These are phyloP conservation scores for Mustelus asterias DNA, from an alignment of 2,113 vertebrate species.

Conservation along the genomic window DNA sequence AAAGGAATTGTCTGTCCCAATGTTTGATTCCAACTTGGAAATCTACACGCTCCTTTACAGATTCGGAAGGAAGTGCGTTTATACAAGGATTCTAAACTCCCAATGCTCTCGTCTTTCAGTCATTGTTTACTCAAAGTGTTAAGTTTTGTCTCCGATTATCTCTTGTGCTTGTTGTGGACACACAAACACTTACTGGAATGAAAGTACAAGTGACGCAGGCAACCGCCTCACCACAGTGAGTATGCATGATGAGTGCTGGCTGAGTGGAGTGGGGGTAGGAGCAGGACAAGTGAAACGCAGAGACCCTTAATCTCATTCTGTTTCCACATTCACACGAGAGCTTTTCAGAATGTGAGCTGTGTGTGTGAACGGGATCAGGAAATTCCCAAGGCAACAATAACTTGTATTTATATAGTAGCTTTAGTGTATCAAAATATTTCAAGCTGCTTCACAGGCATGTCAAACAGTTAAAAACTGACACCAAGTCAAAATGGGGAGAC, in stretches of 20 bases:
- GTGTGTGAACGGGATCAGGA: neutral
- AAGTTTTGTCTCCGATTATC: neutral
- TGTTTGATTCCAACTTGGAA: neutral
- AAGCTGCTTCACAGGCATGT: neutral
- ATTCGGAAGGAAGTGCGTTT: neutral
- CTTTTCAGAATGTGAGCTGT: neutral
- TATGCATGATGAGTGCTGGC: no score
- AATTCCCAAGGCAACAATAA: neutral
- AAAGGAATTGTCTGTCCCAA: neutral
- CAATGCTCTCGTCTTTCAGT: neutral
- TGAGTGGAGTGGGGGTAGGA: neutral
- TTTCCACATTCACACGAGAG: neutral
- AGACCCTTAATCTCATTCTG: neutral
- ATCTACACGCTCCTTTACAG: neutral
- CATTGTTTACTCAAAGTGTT: neutral
- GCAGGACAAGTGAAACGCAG: neutral
- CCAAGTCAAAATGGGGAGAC: neutral
- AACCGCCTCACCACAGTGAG: neutral
- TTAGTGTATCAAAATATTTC: neutral
- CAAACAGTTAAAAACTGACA: neutral
- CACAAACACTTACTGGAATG: neutral
- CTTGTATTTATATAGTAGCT: neutral
- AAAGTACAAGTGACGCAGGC: neutral
- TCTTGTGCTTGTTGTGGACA: neutral
- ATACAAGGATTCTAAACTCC: neutral